These are phyloP conservation scores for Trididemnum clinides DNA, from an alignment of 23 tunicate species.

Conservation along the genomic window DNA sequence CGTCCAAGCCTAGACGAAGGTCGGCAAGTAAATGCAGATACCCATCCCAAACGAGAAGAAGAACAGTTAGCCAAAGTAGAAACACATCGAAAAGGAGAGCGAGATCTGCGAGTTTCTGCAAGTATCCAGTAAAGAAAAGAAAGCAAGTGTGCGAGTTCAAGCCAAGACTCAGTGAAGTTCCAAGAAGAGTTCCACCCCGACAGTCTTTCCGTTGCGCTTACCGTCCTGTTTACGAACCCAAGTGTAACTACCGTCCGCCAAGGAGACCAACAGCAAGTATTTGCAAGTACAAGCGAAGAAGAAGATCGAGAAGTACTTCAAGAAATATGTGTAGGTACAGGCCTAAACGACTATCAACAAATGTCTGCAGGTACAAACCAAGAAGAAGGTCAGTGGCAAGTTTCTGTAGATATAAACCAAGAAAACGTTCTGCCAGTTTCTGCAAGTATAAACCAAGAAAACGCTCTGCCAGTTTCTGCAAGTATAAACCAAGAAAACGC, in stretches of 20 bases:
- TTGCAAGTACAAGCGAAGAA: not conserved
- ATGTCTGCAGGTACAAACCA: constrained; percentile 6
- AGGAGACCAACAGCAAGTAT: not conserved
- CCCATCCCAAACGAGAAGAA: no score
- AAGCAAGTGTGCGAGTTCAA: no score
- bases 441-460: not conserved
- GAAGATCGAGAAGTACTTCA: not conserved
- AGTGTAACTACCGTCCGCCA: not conserved
- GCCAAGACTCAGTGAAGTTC: no score
- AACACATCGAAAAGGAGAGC: no score
- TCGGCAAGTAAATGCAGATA: not conserved
- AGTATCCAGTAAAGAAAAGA: no score
- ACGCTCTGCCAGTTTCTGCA: not conserved
- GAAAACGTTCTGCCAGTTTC: not conserved
- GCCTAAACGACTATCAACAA: not conserved
- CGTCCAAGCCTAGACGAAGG: not conserved
- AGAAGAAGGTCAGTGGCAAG: not conserved
- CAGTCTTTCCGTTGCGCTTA: no score
- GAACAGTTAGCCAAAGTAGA: no score
- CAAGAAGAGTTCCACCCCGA: no score
- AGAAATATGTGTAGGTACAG: not conserved
- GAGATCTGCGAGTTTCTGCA: no score
- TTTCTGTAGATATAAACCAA: not conserved
- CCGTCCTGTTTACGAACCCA: not conserved
- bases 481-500: not conserved